Percentiles rank a stretch among this genome's conserved stretches.
phyloP scores from a whole-genome alignment of 2,797 vertebrate genomes.

The Sciurus vulgaris region DNA sequence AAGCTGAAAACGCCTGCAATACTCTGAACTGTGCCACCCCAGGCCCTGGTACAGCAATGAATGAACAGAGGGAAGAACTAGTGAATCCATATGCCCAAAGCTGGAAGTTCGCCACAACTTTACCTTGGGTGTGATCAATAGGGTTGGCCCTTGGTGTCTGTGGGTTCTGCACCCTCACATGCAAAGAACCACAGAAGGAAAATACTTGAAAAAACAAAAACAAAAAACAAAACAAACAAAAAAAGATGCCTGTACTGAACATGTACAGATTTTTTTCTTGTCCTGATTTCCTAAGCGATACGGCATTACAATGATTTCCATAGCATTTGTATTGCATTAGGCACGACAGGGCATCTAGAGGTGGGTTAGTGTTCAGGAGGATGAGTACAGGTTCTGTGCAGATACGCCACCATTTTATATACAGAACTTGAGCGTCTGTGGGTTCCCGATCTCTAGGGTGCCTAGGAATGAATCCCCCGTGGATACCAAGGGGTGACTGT shows the following conservation, averaged over 20 bases:
- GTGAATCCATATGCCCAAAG: neutral
- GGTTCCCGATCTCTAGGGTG: neutral
- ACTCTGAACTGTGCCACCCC: neutral
- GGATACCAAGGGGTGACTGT: neutral
- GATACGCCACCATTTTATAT: no score
- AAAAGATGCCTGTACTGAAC: no score
- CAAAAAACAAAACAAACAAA: no score
- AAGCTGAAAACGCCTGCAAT: neutral
- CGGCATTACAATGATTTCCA: neutral
- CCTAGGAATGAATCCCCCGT: no score
- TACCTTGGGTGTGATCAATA: neutral
- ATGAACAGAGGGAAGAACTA: neutral
- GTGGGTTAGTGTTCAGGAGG: no score
- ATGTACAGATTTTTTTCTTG: neutral
- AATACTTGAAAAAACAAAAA: neutral
- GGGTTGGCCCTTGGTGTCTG: neutral
- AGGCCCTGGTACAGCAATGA: accelerated
- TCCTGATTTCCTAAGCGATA: neutral
- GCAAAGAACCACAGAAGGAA: neutral
- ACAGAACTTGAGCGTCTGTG: neutral
- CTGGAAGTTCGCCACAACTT: neutral
- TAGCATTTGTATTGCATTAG: neutral
- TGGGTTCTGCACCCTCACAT: neutral
- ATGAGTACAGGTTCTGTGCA: neutral
- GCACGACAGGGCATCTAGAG: neutral